Conservation (phyloP, 1,140 invertebrate species). For the Drosophila tsacasi region DNA sequence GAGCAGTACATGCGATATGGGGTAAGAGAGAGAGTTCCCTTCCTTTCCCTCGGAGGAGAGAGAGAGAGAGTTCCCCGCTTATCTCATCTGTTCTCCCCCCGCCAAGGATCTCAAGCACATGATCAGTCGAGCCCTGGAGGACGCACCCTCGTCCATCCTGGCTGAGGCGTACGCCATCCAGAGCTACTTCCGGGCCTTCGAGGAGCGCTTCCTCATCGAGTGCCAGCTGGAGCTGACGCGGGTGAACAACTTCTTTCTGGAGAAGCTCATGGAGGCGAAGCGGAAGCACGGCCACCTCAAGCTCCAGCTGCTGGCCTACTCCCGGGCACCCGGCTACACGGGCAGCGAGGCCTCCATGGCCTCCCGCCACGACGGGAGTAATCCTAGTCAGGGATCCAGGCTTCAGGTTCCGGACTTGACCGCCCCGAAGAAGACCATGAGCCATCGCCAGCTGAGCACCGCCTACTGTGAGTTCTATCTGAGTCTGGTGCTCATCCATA, state of each 20-base stretch:
- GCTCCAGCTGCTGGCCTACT: constrained; percentile 89
- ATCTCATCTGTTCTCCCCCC: no score
- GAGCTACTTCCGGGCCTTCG: constrained; percentile 93
- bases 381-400: background rate
- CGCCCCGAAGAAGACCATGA: constrained; percentile 82
- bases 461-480: constrained; percentile 99
- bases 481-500: constrained; percentile 95
- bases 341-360: constrained; percentile 29
- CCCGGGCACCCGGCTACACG: constrained; percentile 23
- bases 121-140: constrained; percentile 54
- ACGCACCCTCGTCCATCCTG: constrained; percentile 24
- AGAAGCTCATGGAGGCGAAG: constrained; percentile 98
- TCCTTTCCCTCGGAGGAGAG: no score
- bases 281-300: constrained; percentile 95
- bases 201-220: constrained; percentile 96
- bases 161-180: background rate
- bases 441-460: constrained; percentile 94
- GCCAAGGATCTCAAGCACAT: constrained; percentile 64
- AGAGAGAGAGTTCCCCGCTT: background rate
- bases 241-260: constrained; percentile 98
- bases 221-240: constrained; percentile 97
- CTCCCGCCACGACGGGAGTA: background rate
- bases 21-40: constrained; percentile 44
- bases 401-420: no score
- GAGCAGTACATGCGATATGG: constrained; percentile 71